Conservation (phyloP, 2,113 vertebrate genomes). For the Anhinga anhinga region DNA sequence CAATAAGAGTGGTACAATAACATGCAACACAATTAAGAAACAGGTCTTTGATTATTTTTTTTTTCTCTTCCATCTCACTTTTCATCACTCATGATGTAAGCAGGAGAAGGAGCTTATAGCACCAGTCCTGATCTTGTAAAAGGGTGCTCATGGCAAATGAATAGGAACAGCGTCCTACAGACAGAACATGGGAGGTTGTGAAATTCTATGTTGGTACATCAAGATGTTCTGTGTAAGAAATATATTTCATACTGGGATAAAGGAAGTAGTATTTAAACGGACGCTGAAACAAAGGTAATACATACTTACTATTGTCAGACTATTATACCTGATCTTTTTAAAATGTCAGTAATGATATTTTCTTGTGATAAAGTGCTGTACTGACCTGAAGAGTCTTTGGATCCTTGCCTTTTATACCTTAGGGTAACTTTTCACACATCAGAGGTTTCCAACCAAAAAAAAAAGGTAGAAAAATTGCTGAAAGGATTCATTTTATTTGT, state of each 20-base stretch:
- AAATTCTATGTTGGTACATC: neutral
- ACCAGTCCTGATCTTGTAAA: neutral
- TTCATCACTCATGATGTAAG: neutral
- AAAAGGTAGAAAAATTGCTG: neutral
- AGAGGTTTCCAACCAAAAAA: neutral
- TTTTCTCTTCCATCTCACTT: neutral
- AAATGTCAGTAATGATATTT: slow-evolving; percentile 41
- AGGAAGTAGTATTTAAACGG: neutral
- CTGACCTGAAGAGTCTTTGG: neutral
- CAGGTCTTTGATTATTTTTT: neutral
- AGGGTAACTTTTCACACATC: slow-evolving; percentile 20
- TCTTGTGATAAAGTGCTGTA: slow-evolving; percentile 2
- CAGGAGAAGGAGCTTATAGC: neutral
- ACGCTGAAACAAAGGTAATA: neutral
- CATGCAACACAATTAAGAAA: neutral
- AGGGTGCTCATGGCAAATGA: neutral
- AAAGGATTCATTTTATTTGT: neutral
- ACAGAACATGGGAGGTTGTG: accelerated
- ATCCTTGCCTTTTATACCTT: neutral
- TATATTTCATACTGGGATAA: neutral
- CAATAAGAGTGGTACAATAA: neutral
- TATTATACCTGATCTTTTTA: slow-evolving; percentile 4
- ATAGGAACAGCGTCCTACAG: neutral
- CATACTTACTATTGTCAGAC: neutral
- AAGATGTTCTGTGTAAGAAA: neutral